Evolutionary conservation across 1,140 invertebrate genomes (phyloP).

Genomic region (Drosophila sturtevanti): DNA sequence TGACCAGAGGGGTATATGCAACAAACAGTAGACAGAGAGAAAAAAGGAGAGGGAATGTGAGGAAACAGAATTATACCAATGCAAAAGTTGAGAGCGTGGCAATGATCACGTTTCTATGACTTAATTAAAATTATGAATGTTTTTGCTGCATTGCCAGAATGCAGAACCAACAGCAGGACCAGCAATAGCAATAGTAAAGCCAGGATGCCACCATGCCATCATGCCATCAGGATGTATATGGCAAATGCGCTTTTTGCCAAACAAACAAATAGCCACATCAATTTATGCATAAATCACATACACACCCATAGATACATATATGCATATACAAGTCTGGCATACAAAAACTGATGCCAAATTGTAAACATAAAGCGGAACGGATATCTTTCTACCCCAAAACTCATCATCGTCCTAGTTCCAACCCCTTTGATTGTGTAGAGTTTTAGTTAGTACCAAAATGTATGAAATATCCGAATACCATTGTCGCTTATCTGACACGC

Average conservation of each 20-base stretch:
- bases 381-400: constrained; percentile 8
- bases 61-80: constrained; percentile 27
- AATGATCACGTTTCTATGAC: constrained; percentile 50
- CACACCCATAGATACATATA: background rate
- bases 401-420: too few species aligned
- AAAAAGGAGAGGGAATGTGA: background rate
- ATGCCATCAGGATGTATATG: constrained; percentile 42
- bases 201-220: constrained; percentile 10
- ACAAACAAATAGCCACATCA: constrained; percentile 62
- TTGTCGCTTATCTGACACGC: constrained; percentile 45
- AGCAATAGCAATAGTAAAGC: constrained; percentile 1
- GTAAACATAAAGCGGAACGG: constrained; percentile 56
- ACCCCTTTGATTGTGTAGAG: constrained; percentile 28
- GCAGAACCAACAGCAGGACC: constrained; percentile 33
- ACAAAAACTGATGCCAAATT: constrained; percentile 67
- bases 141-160: constrained; percentile 37
- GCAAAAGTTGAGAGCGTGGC: constrained; percentile 60
- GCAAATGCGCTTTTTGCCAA: constrained; percentile 66
- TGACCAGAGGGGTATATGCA: background rate
- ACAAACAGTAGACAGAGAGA: constrained; percentile 16
- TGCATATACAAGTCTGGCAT: background rate
- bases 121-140: constrained; percentile 76
- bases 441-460: constrained; percentile 44
- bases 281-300: constrained; percentile 69
- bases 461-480: constrained; percentile 57